Evolutionary conservation across 2,888 invertebrate genomes (phyloP).

Genomic region (Apamea epomidion): DNA sequence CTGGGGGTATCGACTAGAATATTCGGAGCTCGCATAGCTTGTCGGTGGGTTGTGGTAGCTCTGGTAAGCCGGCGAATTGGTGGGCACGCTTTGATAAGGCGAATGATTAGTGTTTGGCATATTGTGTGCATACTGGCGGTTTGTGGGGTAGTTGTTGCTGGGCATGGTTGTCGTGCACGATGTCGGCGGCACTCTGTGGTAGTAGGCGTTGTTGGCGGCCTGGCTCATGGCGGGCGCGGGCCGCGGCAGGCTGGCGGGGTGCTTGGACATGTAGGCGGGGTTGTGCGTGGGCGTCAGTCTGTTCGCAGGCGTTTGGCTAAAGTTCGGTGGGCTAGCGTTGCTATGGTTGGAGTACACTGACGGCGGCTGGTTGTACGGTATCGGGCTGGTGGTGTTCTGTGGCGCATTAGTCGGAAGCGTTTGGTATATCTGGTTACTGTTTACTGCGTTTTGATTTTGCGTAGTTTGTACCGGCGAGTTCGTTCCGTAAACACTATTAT

Average conservation of each 20-base stretch:
- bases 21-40: slow-evolving; percentile 86
- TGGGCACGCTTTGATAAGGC: slow-evolving; percentile 88
- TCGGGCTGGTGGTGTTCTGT: slow-evolving; percentile 80
- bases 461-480: slow-evolving; percentile 76
- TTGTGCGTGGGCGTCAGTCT: slow-evolving; percentile 85
- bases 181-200: slow-evolving; percentile 83
- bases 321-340: slow-evolving; percentile 76
- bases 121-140: slow-evolving; percentile 78
- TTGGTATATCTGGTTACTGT: slow-evolving; percentile 83
- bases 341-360: slow-evolving; percentile 80
- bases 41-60: slow-evolving; percentile 89
- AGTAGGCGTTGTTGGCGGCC: slow-evolving; percentile 83
- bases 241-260: slow-evolving; percentile 78
- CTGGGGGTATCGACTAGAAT: slow-evolving; percentile 88
- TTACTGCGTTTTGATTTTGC: slow-evolving; percentile 72
- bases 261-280: slow-evolving; percentile 79
- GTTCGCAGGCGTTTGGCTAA: slow-evolving; percentile 82
- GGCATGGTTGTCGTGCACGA: slow-evolving; percentile 72
- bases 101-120: slow-evolving; percentile 75
- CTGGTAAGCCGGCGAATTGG: slow-evolving; percentile 86
- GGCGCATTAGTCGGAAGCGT: slow-evolving; percentile 78
- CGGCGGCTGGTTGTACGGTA: slow-evolving; percentile 85
- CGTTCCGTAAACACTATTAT: slow-evolving; percentile 79
- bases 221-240: slow-evolving; percentile 81
- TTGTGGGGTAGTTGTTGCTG: slow-evolving; percentile 75